Evolutionary conservation across 2,888 invertebrate species (phyloP).

Genomic region (Orthosia incerta): DNA sequence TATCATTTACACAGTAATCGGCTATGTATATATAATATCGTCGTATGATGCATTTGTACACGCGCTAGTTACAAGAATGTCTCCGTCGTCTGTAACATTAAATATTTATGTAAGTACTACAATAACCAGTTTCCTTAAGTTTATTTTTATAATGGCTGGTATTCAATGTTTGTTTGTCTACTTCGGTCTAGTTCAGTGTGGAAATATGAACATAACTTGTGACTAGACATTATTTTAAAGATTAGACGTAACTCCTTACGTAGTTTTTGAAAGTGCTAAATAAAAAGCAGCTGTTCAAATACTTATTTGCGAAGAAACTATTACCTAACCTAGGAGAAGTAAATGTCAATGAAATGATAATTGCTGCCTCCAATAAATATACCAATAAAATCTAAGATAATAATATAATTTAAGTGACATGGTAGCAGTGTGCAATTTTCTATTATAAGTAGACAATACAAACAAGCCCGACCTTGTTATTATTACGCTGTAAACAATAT

Average conservation of each 20-base stretch:
- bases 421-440: constrained; percentile 43
- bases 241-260: not conserved
- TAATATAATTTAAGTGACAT: constrained; percentile 5
- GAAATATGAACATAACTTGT: not conserved
- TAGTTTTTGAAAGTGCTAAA: not conserved
- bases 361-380: not conserved
- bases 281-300: not conserved
- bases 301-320: not conserved
- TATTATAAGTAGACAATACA: constrained; percentile 47
- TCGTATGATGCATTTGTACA: not conserved
- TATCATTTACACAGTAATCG: not conserved
- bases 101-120: constrained; percentile 14
- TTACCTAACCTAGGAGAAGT: too few relatives aligned
- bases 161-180: constrained; percentile 13
- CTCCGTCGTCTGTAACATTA: constrained; percentile 7
- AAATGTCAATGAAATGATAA: constrained; percentile 14
- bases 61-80: constrained; percentile 7
- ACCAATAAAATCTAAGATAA: constrained; percentile 1
- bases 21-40: constrained; percentile 4
- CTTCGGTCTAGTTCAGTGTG: not conserved
- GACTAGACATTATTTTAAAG: not conserved
- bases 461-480: constrained; percentile 63
- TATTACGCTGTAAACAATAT: constrained; percentile 64
- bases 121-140: constrained; percentile 40
- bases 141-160: constrained; percentile 19